phyloP scores from a whole-genome alignment of 1,140 invertebrate species.

The Pectinophora gossypiella region DNA sequence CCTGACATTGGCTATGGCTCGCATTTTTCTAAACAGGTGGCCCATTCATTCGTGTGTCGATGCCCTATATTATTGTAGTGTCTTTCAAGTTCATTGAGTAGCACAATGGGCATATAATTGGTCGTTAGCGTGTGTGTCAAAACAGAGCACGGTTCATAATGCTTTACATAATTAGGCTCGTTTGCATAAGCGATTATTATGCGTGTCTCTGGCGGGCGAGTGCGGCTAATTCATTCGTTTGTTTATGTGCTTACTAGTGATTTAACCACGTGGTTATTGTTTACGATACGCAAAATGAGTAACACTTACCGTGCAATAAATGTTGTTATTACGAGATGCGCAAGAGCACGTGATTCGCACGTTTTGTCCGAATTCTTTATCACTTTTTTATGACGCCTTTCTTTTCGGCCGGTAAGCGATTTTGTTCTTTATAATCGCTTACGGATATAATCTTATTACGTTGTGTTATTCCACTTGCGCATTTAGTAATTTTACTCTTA shows the following conservation, averaged over 20 bases:
- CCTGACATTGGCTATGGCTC: conserved; percentile 46
- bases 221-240: conserved; percentile 64
- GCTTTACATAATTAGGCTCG: conserved; percentile 69
- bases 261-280: conserved; percentile 56
- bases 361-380: too few relatives aligned
- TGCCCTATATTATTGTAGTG: conserved; percentile 66
- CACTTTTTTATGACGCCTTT: background rate
- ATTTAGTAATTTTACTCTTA: too few relatives aligned
- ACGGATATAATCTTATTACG: too few relatives aligned
- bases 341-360: background rate
- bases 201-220: conserved; percentile 54
- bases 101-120: conserved; percentile 67
- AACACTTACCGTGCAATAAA: conserved; percentile 50
- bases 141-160: conserved; percentile 59
- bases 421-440: too few relatives aligned
- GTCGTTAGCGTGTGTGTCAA: conserved; percentile 62
- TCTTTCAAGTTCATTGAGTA: conserved; percentile 68
- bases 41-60: conserved; percentile 56
- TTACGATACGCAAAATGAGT: conserved; percentile 29
- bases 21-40: conserved; percentile 64
- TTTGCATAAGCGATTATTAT: conserved; percentile 71
- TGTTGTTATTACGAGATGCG: conserved; percentile 35
- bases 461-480: too few relatives aligned
- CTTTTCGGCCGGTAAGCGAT: too few relatives aligned
- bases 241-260: conserved; percentile 59